Evolutionary conservation across 2,888 invertebrate species (phyloP), one percentile per base, ranked within the genome.

Genomic region (Philereme transversata): DNA sequence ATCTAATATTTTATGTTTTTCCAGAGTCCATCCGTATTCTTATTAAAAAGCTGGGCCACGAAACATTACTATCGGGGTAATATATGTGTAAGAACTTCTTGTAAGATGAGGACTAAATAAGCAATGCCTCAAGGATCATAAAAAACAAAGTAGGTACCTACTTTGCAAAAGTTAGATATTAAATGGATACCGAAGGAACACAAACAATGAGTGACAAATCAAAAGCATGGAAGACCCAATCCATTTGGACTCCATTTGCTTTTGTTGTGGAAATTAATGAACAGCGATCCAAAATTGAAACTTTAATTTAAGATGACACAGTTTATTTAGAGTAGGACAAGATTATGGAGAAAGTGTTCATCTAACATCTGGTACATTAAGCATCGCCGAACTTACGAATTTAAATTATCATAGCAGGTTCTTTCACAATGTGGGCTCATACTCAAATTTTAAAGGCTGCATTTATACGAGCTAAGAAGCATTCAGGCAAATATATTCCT

Each of bases 331-430:
- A 68, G 63, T 57, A 57, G 59, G 49, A 66, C 64, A 66, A 73
- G 69, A 77, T 72, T 76, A 72, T 67, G 74, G 82, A 78, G 83
- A 84, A 83, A 83, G 83, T 76, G 65, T 51, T 53, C 65, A 70
- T 65, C 69, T 65, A 73, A 74, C 73, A 78, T 76, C 69, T 79
- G 73, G 73, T 62, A 60, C 61, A 65, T 52, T 60, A 57, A 53
- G 50, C 50, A 60, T 67, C 64, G 34, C 41, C 63, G 62, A 67
- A 70, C 57, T 72, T 71, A 40, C 7, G 8, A 36, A 73, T 73
- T 66, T 64, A 67, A 80, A 77, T 74, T 72, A 83, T 75, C 77
- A 80, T 79, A 78, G 76, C 82, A 70, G 74, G 82, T 81, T 82
- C 71, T 67, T 61, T 56, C 60, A 54, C n/a, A 36, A 75, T 75